Base-by-base conservation (phyloP, 2,888 invertebrate species). In the Leptopilina myrica region DNA sequence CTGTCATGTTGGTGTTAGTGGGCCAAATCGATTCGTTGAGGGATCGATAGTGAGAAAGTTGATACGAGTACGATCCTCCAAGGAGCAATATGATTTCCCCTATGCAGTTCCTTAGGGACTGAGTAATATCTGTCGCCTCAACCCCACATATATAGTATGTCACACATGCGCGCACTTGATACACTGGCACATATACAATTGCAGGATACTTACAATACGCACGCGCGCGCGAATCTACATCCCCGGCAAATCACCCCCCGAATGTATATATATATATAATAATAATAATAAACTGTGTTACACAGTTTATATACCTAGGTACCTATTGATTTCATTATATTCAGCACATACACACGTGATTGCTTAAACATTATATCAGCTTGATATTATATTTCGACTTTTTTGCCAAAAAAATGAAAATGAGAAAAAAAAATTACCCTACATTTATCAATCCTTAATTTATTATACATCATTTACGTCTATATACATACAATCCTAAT, bases 61-160 rank as follows among this genome's bases (percentile, higher is more conserved):
- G 80, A 83, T 82, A 56, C 73, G n/a, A 82, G 84, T 84, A 82
- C 82, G 86, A 89, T 89, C 89, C 89, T 89, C 89, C 89, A 89
- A 89, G 88, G 86, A 87, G 85, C 76, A 76, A 76, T 76, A 76
- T 75, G 77, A 84, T 84, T 85, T 83, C 87, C 85, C 84, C 84
- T 85, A 87, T 83, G 86, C 86, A 86, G 86, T 88, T 86, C 89
- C 84, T 87, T 88, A 89, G 89, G 89, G 86, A 87, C 85, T 83
- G 81, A 87, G 84, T 79, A 79, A 85, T 84, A 85, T 85, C 82
- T 85, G 56, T 53, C 56, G 56, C 56, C 33, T 73, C n/a, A 9
- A 40, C 12, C 33, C 53, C 9, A 49, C 49, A 49, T 3, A 49
- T 56, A 59, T 73, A 73, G 73, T 56, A 33, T 73, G n/a, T 73